phyloP scores from a whole-genome alignment of 2,797 vertebrate genomes.

The Diplodus puntazzo region DNA sequence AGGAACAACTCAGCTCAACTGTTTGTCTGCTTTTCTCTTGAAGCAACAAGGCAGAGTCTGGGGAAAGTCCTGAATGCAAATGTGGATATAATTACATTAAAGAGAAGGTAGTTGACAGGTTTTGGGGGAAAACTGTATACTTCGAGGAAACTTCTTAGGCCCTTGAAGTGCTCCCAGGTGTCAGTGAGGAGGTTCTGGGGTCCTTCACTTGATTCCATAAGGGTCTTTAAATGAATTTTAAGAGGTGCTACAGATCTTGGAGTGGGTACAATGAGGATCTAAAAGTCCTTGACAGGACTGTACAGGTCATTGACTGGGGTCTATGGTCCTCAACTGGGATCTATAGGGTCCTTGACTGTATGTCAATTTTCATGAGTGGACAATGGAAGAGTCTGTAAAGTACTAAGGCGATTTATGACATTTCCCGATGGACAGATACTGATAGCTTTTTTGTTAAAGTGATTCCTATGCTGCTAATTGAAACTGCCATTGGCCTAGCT shows the following conservation, averaged over 20 bases:
- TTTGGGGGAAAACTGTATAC: not conserved
- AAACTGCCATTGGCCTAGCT: no score
- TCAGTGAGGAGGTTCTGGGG: not conserved
- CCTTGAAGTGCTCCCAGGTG: not conserved
- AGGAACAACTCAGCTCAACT: conserved; percentile 9
- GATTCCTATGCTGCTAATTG: no score
- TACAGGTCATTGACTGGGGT: not conserved
- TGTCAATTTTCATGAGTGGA: no score
- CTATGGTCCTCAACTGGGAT: not conserved
- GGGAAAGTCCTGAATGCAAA: conserved; percentile 14
- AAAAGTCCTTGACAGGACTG: not conserved
- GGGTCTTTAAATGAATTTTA: not conserved
- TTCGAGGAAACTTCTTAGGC: not conserved
- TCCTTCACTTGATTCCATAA: not conserved
- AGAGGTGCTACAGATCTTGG: not conserved
- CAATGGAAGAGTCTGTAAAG: no score
- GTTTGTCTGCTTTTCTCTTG: conserved; percentile 29
- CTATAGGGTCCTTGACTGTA: not conserved
- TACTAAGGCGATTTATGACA: no score
- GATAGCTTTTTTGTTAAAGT: no score
- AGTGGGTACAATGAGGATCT: not conserved
- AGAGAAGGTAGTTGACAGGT: not conserved
- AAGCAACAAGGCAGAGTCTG: not conserved
- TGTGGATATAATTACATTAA: not conserved
- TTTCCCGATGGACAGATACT: no score